These are phyloP conservation scores for Teleopsis dalmanni DNA, from an alignment of 1,140 invertebrate genomes.

Conservation along the genomic window DNA sequence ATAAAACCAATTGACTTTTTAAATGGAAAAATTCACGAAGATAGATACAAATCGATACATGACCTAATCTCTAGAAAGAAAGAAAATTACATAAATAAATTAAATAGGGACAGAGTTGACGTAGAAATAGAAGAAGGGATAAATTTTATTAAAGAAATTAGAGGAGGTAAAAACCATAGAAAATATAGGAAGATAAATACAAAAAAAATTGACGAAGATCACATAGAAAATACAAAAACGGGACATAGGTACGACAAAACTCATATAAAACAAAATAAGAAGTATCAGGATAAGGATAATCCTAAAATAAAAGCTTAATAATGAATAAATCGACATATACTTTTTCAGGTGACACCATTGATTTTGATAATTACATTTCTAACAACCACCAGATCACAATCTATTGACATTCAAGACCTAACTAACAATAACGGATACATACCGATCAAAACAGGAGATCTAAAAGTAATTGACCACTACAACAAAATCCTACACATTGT, in stretches of 20 bases:
- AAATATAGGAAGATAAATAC: conserved; percentile 1
- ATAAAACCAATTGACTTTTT: neutral
- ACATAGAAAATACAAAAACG: neutral
- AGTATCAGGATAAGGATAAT: neutral
- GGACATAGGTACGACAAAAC: neutral
- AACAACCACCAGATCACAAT: neutral
- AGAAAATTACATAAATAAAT: conserved; percentile 1
- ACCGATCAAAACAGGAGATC: too few species aligned
- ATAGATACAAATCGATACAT: neutral
- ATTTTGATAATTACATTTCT: neutral
- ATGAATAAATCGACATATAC: neutral
- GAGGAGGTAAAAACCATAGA: neutral
- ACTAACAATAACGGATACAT: too few species aligned
- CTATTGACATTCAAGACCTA: neutral
- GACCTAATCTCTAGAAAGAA: neutral
- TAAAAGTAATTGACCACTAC: too few species aligned
- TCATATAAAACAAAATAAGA: neutral
- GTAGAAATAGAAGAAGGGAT: neutral
- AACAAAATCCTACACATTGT: too few species aligned
- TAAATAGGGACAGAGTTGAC: neutral
- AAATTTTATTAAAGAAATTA: neutral
- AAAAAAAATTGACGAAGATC: too few species aligned
- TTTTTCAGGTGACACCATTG: neutral
- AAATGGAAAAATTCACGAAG: conserved; percentile 1
- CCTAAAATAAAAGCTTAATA: neutral